Evolutionary conservation across 2,888 invertebrate genomes (phyloP).

Genomic region (Luperina testacea): DNA sequence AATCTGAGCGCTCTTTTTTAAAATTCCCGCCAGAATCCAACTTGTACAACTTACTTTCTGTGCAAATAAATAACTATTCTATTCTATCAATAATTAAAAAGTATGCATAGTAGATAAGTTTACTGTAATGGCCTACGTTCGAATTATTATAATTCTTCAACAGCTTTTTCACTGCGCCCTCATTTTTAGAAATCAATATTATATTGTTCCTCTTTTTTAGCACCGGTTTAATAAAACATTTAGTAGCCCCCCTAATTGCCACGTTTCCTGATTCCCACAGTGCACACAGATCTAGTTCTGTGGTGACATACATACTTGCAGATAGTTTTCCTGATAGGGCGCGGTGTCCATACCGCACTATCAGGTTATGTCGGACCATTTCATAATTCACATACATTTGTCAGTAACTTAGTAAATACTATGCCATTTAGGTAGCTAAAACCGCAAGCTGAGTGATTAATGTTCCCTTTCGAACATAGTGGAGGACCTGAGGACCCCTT

Average conservation of each 20-base stretch:
- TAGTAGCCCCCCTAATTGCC: background rate
- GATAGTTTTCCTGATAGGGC: slow-evolving; percentile 34
- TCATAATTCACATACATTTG: slow-evolving; percentile 47
- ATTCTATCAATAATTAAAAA: background rate
- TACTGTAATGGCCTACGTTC: background rate
- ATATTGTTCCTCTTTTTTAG: too few relatives aligned
- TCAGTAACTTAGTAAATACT: slow-evolving; percentile 21
- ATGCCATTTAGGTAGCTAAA: background rate
- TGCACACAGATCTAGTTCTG: slow-evolving; percentile 34
- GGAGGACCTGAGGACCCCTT: background rate
- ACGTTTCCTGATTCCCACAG: slow-evolving; percentile 29
- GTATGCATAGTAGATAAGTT: background rate
- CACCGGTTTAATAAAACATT: background rate
- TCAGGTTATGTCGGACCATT: slow-evolving; percentile 28
- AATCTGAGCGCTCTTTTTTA: too few relatives aligned
- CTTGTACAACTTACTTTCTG: too few relatives aligned
- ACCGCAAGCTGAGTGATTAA: slow-evolving; percentile 4
- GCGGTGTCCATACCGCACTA: slow-evolving; percentile 29
- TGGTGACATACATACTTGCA: slow-evolving; percentile 23
- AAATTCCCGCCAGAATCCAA: too few relatives aligned
- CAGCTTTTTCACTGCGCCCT: background rate
- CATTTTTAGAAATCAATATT: background rate
- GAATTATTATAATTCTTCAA: background rate
- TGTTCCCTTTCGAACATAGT: background rate
- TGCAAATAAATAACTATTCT: too few relatives aligned